phyloP scores from a whole-genome alignment of 2,113 vertebrate genomes.

The Myiozetetes cayanensis region DNA sequence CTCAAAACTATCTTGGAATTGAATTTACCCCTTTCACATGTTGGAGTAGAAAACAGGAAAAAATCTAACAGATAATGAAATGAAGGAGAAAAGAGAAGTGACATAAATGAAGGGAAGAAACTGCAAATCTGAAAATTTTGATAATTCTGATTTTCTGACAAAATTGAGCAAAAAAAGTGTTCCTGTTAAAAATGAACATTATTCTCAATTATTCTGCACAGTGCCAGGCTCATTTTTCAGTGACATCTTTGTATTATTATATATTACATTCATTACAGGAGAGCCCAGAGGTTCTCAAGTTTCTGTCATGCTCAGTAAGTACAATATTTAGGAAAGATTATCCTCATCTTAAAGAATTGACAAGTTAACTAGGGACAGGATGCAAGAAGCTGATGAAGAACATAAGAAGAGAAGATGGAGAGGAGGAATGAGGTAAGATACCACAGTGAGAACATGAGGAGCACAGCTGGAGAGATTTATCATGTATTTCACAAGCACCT shows the following conservation, averaged over 20 bases:
- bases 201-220: conserved; percentile 34
- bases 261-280: conserved; percentile 42
- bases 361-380: conserved; percentile 5
- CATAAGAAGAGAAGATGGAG: background rate
- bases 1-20: background rate
- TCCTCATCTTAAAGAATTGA: background rate
- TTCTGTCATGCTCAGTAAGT: conserved; percentile 32
- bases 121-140: background rate
- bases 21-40: background rate
- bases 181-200: conserved; percentile 35
- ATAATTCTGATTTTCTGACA: background rate
- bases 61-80: background rate
- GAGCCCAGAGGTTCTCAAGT: conserved; percentile 18
- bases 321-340: conserved; percentile 48
- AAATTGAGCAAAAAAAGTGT: background rate
- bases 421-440: background rate
- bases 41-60: background rate
- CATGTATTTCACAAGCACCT: rapidly evolving
- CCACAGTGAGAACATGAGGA: background rate
- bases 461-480: background rate
- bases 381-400: background rate
- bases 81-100: background rate
- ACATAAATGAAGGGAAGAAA: background rate
- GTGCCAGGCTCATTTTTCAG: conserved; percentile 46
- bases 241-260: conserved; percentile 52